Conservation (phyloP, 2,797 vertebrate genomes). For the Macroramphosus scolopax region DNA sequence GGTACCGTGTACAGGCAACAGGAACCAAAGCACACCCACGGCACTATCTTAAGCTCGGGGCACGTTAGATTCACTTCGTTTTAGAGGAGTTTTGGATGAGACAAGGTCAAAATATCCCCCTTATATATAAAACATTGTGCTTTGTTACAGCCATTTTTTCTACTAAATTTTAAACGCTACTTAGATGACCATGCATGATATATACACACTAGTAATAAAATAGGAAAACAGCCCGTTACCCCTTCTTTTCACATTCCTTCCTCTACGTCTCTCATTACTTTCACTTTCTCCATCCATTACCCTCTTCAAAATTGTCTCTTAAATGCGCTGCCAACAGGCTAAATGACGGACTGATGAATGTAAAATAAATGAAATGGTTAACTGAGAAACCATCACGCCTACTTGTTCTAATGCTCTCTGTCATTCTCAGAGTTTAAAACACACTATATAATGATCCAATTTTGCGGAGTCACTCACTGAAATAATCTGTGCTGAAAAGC, state of each 20-base stretch:
- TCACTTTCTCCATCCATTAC: not conserved
- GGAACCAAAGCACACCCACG: slow-evolving; percentile 29
- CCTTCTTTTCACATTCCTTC: no score
- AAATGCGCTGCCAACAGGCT: not conserved
- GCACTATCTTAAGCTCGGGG: slow-evolving; percentile 27
- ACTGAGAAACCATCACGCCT: slow-evolving; percentile 33
- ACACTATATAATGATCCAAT: slow-evolving; percentile 57
- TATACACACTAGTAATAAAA: no score
- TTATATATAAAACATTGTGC: no score
- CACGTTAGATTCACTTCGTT: slow-evolving; percentile 11
- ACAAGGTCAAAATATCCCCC: not conserved
- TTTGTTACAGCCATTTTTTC: no score
- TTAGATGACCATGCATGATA: no score
- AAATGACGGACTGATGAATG: slow-evolving; percentile 12
- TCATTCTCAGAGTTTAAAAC: slow-evolving; percentile 52
- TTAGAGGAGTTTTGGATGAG: slow-evolving; percentile 6
- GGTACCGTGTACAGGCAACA: slow-evolving; percentile 32
- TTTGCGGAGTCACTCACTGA: slow-evolving; percentile 54
- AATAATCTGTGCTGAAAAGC: slow-evolving; percentile 59
- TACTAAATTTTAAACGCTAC: no score
- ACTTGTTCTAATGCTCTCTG: slow-evolving; percentile 34
- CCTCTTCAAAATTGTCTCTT: no score
- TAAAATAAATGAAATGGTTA: slow-evolving; percentile 35
- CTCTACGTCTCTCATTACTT: not conserved
- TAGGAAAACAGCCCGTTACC: no score